Base-by-base conservation (phyloP, 53 echinoderm and acorn worm species). In the Actinopyga echinites region DNA sequence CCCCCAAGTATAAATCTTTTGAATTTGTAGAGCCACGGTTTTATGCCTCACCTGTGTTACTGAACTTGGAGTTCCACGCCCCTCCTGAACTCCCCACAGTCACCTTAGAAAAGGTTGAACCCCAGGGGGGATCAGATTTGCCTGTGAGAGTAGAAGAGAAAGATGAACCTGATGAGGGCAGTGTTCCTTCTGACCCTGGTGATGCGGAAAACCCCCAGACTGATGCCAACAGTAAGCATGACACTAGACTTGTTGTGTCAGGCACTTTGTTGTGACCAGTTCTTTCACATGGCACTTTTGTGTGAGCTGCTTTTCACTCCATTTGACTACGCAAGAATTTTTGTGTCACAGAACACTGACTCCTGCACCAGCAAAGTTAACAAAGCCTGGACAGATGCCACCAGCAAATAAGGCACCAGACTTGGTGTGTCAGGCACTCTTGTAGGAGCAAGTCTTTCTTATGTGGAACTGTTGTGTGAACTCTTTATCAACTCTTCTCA, bases 1-100 rank as follows among this genome's bases (percentile, higher is more conserved):
- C 68, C 68, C 68, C 68, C 20, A 68, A 37, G 21, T 68, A 68
- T 34, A 68, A 34, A 68, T 68, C 68, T 35, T 68, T 68, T 0
- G 68, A 68, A 23, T 68, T 68, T 40, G 35, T 68, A 20, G 35
- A 68, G 7, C 68, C 68, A 20, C 31, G 68, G n/a, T 68, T 68
- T 23, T 68, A 68, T 20, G 68, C 37, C n/a, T 68, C 68, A 6
- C 68, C 68, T 21, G 68, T 68, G 12, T 34, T 68, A 7, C 68
- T 68, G 68, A 68, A 68, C 21, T 4, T 68, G 12, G 68, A 68
- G 38, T 68, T 68, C 34, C 22, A 34, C 15, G 11, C 34, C 34
- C 68, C 68, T 34, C 68, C 68, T 0, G 22, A 68, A 36, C 31
- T 38, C n/a, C 68, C 68, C 34, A 68, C 34, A 1, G 38, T 68